These are phyloP conservation scores for Octopus bimaculoides DNA, from an alignment of 1,140 invertebrate genomes.

Conservation along the genomic window DNA sequence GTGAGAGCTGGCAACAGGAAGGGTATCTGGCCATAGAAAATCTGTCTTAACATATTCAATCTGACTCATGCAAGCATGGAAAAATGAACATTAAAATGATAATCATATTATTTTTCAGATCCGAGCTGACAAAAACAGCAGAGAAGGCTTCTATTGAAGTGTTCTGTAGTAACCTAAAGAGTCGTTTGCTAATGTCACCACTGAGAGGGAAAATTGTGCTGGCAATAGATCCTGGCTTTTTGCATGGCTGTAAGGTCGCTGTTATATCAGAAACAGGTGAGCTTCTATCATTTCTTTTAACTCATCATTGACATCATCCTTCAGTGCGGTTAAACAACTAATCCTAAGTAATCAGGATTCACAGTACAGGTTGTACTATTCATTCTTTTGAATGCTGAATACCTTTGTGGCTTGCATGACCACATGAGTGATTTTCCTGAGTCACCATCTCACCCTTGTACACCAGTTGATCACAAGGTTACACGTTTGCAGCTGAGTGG, in stretches of 20 bases:
- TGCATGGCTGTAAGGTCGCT: slow-evolving; percentile 81
- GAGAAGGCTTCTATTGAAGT: slow-evolving; percentile 79
- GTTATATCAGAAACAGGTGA: slow-evolving; percentile 69
- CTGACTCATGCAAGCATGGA: too few species aligned
- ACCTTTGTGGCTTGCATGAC: not conserved
- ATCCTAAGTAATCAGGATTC: too few species aligned
- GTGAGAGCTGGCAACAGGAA: too few species aligned
- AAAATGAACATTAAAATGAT: too few species aligned
- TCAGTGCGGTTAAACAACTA: too few species aligned
- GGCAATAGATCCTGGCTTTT: slow-evolving; percentile 84
- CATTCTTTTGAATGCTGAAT: not conserved
- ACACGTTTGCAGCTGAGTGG: too few species aligned
- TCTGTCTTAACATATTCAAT: too few species aligned
- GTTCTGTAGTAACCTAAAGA: slow-evolving; percentile 80
- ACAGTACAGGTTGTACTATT: too few species aligned
- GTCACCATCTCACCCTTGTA: too few species aligned
- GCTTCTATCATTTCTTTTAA: not conserved
- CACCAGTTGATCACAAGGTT: too few species aligned
- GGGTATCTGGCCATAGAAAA: too few species aligned
- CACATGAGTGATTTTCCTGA: too few species aligned
- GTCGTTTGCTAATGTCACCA: slow-evolving; percentile 75
- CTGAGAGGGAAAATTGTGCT: slow-evolving; percentile 76
- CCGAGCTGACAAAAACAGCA: slow-evolving; percentile 72
- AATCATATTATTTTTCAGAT: slow-evolving; percentile 54
- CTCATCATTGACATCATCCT: slow-evolving; percentile 3